A percentile compares a stretch with the other conserved stretches of the same genome.
These are phyloP conservation scores for Lathamus discolor DNA, from an alignment of 2,113 vertebrate genomes.

Conservation along the genomic window DNA sequence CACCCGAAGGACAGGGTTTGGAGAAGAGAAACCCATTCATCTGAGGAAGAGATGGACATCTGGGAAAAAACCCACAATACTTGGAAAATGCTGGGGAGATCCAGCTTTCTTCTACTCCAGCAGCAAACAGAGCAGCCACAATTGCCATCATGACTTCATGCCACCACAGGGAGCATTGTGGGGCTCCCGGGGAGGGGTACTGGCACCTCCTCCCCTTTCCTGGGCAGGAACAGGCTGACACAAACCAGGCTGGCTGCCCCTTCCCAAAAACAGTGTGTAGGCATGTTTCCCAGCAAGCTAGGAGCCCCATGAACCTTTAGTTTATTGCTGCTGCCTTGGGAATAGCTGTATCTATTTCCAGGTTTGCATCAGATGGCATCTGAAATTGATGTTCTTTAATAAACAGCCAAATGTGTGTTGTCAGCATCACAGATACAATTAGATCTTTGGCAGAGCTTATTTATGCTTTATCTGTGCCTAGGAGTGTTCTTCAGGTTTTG, in stretches of 20 bases:
- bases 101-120: neutral
- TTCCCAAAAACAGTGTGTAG: neutral
- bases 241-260: neutral
- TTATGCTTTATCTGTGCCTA: neutral
- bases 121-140: neutral
- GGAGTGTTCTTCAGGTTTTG: neutral
- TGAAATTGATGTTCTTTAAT: slow-evolving; percentile 18
- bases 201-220: neutral
- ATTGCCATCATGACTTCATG: neutral
- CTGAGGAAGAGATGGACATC: neutral
- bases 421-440: neutral
- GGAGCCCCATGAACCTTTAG: neutral
- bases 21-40: neutral
- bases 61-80: neutral
- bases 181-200: rapidly evolving
- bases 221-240: neutral
- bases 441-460: slow-evolving; percentile 11
- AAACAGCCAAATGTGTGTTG: slow-evolving; percentile 35
- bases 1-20: neutral
- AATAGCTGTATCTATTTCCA: neutral
- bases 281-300: neutral
- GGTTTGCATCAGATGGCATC: neutral
- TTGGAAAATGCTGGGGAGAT: neutral
- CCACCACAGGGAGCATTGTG: neutral
- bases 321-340: neutral